A percentile compares a stretch with the other conserved stretches of the same genome.
These are phyloP conservation scores for Sussaba pulchella DNA, from an alignment of 2,888 invertebrate genomes.

Conservation along the genomic window DNA sequence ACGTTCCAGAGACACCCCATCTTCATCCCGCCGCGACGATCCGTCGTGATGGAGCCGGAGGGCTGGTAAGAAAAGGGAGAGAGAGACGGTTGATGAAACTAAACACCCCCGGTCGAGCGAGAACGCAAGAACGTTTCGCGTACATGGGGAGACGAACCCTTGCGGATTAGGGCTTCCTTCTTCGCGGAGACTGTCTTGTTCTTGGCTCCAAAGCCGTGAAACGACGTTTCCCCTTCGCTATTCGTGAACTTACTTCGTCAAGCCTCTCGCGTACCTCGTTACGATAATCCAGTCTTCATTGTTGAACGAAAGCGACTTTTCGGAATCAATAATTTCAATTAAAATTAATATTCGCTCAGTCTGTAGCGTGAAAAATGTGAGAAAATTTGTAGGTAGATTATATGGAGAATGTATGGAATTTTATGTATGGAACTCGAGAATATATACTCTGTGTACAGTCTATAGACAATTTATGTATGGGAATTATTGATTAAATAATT, in stretches of 20 bases:
- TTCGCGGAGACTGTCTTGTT: constrained; percentile 52
- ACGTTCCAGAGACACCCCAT: constrained; percentile 66
- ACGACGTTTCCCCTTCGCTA: constrained; percentile 7
- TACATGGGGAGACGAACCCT: constrained; percentile 34
- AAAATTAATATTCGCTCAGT: constrained; percentile 10
- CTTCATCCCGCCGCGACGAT: constrained; percentile 24
- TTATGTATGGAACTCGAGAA: too few species aligned
- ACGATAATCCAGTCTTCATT: constrained; percentile 50
- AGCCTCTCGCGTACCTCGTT: constrained; percentile 40
- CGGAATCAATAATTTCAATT: constrained; percentile 45
- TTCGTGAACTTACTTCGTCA: constrained; percentile 3
- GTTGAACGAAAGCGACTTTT: constrained; percentile 11
- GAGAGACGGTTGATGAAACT: constrained; percentile 64
- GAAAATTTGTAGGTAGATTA: too few species aligned
- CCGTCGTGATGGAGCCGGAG: constrained; percentile 7
- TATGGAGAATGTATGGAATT: too few species aligned
- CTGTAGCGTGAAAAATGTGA: too few species aligned
- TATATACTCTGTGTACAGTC: too few species aligned
- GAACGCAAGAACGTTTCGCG: constrained; percentile 43
- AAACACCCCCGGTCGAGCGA: constrained; percentile 55
- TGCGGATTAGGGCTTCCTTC: constrained; percentile 66
- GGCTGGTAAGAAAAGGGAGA: constrained; percentile 14
- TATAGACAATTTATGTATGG: too few species aligned
- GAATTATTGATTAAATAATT: too few species aligned
- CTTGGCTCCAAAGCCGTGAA: constrained; percentile 55